Evolutionary conservation across 2,113 vertebrate species (phyloP), one percentile per base, ranked within the genome.

Genomic region (Chloebia gouldiae): DNA sequence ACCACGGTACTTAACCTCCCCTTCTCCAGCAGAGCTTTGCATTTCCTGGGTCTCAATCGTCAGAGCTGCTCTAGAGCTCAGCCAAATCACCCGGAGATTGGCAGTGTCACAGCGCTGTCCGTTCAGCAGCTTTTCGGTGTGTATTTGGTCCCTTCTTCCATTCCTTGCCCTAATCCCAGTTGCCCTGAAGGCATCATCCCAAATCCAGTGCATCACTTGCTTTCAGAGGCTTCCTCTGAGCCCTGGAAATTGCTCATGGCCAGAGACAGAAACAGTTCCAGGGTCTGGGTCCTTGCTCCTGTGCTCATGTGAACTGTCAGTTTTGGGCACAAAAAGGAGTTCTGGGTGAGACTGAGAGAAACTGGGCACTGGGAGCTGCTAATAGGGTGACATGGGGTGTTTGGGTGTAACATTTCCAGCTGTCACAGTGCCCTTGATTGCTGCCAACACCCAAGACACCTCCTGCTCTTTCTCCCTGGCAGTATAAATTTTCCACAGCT

Each of bases 231-330:
- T 42, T 25, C 61, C 39, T 45, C 63, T 4, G 27, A 49, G 56
- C 56, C 69, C 60, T 73, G 79, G 54, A 19, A 64, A 65, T 11
- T 7, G 47, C n/a, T 79, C 27, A 8, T 10, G 21, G 70, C 33
- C n/a, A 4, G 31, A 37, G 39, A 24, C 25, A 50, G 42, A 49
- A 42, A 10, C n/a, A 13, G 30, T 39, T 37, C 63, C 33, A 0
- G 1, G 25, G 39, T 5, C 11, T 3, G 27, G 5, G 7, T 28
- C 40, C 78, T 60, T 53, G 56, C 19, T 81, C 9, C 69, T 35
- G 15, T 10, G 45, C 18, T 44, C n/a, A 21, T 0, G 0, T 2
- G 1, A n/a, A 11, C 23, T 27, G 13, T 12, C 30, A 33, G 2
- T 6, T 66, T 3, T 31, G 18, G 63, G 65, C 49, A 72, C 20